Base-by-base conservation (phyloP, 2,797 vertebrate species). In the Anguilla marmorata region DNA sequence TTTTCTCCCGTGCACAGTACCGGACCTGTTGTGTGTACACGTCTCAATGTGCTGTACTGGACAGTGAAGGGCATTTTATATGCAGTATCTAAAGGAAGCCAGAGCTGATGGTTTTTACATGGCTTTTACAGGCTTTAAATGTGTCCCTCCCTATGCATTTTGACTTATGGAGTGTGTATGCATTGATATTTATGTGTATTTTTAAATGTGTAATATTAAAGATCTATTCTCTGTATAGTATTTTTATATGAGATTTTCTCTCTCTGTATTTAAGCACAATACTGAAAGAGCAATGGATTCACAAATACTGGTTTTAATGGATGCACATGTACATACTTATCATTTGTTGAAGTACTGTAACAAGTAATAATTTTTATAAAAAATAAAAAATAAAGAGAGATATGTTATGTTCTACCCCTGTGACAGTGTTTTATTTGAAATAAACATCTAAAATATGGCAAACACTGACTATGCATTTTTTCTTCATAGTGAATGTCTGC, bases 191-290 rank as follows among this genome's bases (percentile, higher is more conserved):
- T 86, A 88, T 94, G 96, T 97, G 97, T 97, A 96, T 97, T 98
- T 98, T 97, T 96, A 96, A 97, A 97, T 94, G 96, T 97, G 97
- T 96, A 93, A 94, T 93, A 97, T 94, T 93, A 97, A 97, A 97
- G 96, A 93, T 97, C 96, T 97, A 97, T 97, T 97, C 97, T 97
- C 96, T 98, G 97, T 98, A 98, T 97, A 97, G 95, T 99, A 99
- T 98, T 99, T 98, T 99, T 96, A 66, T 96, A 96, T 96, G 91
- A 94, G 86, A 93, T 96, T 96, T 96, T 95, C 95, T 97, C 96
- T 93, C 96, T 90, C 91, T 84, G 94, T 95, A 96, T 95, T 93
- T 94, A 91, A 97, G 96, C 96, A 97, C 95, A 96, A 94, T 93
- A 93, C 92, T 94, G 92, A 93, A 94, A 95, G 94, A 90, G 93